phyloP scores from a whole-genome alignment of 2,797 vertebrate genomes.

The Diceros bicornis region DNA sequence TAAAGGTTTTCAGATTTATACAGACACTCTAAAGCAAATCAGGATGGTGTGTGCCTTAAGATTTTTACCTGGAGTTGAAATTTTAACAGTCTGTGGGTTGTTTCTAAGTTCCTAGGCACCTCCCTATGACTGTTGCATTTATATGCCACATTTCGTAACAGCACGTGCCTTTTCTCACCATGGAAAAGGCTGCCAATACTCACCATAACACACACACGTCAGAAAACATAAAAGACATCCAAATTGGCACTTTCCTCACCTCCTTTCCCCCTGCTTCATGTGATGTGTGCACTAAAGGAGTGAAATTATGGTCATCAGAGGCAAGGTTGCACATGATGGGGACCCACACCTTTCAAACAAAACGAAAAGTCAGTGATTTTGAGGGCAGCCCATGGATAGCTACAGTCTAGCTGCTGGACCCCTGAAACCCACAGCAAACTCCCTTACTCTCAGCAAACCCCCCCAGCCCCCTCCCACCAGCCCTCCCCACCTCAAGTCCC shows the following conservation, averaged over 20 bases:
- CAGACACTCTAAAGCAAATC: not conserved
- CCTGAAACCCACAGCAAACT: slow-evolving; percentile 23
- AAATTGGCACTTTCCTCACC: slow-evolving; percentile 70
- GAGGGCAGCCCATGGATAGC: slow-evolving; percentile 22
- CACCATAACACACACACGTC: not conserved
- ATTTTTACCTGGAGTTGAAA: slow-evolving; percentile 6
- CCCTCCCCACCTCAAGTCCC: not conserved
- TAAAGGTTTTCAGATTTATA: slow-evolving; percentile 49
- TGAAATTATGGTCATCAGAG: slow-evolving; percentile 69
- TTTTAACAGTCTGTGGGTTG: slow-evolving; percentile 21
- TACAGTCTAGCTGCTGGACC: slow-evolving; percentile 27
- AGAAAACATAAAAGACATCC: slow-evolving; percentile 68
- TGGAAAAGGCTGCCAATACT: not conserved
- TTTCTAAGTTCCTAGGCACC: slow-evolving; percentile 6
- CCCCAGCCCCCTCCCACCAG: not conserved
- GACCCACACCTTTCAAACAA: slow-evolving; percentile 61
- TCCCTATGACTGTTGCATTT: not conserved
- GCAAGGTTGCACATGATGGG: slow-evolving; percentile 45
- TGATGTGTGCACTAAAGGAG: slow-evolving; percentile 40
- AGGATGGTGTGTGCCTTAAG: not conserved
- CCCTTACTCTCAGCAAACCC: not conserved
- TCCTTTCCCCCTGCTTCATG: slow-evolving; percentile 66
- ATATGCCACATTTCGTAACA: not conserved
- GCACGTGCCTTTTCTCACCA: not conserved
- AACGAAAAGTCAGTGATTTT: slow-evolving; percentile 68